Evolutionary conservation across 2,113 vertebrate genomes (phyloP), one percentile per base, ranked within the genome.

Genomic region (Platichthys flesus): DNA sequence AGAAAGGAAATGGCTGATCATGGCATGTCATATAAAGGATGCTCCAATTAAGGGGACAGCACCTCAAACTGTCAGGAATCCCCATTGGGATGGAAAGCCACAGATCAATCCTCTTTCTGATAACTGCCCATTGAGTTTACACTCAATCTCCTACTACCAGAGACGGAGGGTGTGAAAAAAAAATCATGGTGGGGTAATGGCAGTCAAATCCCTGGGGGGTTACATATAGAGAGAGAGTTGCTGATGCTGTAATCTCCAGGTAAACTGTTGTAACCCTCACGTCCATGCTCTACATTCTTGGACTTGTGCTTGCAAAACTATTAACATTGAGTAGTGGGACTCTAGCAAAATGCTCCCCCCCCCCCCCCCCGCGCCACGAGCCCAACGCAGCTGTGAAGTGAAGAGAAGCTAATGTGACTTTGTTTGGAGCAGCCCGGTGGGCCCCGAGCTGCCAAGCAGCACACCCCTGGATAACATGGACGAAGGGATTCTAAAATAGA

Each of bases 211-310:
- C 71, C 60, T 35, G 55, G 7, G 1, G 59, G 81, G 72, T 28
- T 64, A 59, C 18, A 82, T 71, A 80, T 24, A 24, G 75, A 67
- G 64, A 79, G 64, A 81, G 78, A 85, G 88, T 69, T 79, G 88
- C 89, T 85, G 88, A 91, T 81, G 78, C 64, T 81, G 60, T 91
- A 91, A 92, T 89, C 89, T 92, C 71, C 81, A 79, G 88, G 82
- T 92, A 90, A 93, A 65, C 78, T 64, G 67, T 71, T 86, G 81
- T 77, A 89, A 76, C 52, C 4, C 59, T 71, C 5, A 35, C 75
- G 67, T 76, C 71, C 57, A 54, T 24, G 65, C 58, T 79, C 80
- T 59, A 69, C 76, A 83, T 67, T 75, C 67, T 42, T 24, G 1
- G 56, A 78, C 57, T 65, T 40, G 9, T 31, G 31, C 31, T 31